Percentiles rank a stretch among this genome's conserved stretches.
Conservation (phyloP, 2,797 vertebrate species). For the Thunnus albacares region DNA sequence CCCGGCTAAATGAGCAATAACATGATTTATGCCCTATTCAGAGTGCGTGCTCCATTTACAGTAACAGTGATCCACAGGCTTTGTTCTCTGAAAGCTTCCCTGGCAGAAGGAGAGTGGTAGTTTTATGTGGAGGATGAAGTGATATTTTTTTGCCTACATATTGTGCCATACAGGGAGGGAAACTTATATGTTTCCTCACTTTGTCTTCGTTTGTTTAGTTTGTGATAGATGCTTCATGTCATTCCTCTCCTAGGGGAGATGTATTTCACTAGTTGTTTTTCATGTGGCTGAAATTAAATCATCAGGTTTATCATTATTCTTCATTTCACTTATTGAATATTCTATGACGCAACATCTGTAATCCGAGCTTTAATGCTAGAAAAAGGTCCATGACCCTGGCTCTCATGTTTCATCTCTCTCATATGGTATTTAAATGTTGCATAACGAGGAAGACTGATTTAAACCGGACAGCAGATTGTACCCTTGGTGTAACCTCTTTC, state of each 20-base stretch:
- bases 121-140: slow-evolving; percentile 28
- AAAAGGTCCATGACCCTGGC: slow-evolving; percentile 35
- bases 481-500: slow-evolving; percentile 13
- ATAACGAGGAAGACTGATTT: slow-evolving; percentile 62
- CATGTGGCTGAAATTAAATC: slow-evolving; percentile 52
- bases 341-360: slow-evolving; percentile 67
- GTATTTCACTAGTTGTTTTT: slow-evolving; percentile 10
- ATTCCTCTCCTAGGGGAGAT: background rate
- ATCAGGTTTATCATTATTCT: slow-evolving; percentile 40
- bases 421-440: slow-evolving; percentile 71
- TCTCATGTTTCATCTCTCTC: slow-evolving; percentile 51
- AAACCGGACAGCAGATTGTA: slow-evolving; percentile 35
- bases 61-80: slow-evolving; percentile 63
- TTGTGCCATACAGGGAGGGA: slow-evolving; percentile 14
- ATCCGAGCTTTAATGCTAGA: slow-evolving; percentile 69
- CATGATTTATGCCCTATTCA: slow-evolving; percentile 72
- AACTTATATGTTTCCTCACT: slow-evolving; percentile 8
- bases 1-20: slow-evolving; percentile 66
- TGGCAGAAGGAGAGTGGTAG: slow-evolving; percentile 41
- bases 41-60: slow-evolving; percentile 67
- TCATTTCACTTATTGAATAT: slow-evolving; percentile 53
- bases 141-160: slow-evolving; percentile 28
- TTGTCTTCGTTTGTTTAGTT: slow-evolving; percentile 16
- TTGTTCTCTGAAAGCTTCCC: slow-evolving; percentile 67
- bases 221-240: slow-evolving; percentile 14